These are phyloP conservation scores for Psix sp. DNA, from an alignment of 1,140 invertebrate genomes.

Conservation along the genomic window DNA sequence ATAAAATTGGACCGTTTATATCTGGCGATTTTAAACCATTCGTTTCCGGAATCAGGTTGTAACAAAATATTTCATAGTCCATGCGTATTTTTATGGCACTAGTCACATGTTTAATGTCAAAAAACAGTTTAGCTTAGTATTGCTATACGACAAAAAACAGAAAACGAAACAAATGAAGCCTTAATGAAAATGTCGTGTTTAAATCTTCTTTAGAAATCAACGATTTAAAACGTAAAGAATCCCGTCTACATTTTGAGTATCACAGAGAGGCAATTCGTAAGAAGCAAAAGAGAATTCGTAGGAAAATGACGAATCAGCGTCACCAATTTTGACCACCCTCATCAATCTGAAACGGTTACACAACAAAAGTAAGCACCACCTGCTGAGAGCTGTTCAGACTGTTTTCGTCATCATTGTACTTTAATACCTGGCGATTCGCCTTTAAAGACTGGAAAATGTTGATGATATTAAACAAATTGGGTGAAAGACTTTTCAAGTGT, in stretches of 20 bases:
- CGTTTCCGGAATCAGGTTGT: slow-evolving; percentile 10
- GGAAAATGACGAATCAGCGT: slow-evolving; percentile 40
- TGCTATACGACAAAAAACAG: too few relatives aligned
- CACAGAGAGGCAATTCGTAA: slow-evolving; percentile 46
- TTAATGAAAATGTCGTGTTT: slow-evolving; percentile 48
- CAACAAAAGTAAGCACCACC: slow-evolving; percentile 60
- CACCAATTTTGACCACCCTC: slow-evolving; percentile 36
- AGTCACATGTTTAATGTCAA: slow-evolving; percentile 21
- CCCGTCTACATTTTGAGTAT: slow-evolving; percentile 21
- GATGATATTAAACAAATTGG: slow-evolving; percentile 62
- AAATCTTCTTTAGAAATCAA: slow-evolving; percentile 37
- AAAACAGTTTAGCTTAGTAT: too few relatives aligned
- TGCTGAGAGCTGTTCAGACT: slow-evolving; percentile 64
- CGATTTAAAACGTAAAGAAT: slow-evolving; percentile 62
- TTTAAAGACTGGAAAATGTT: slow-evolving; percentile 47
- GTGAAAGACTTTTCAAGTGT: slow-evolving; percentile 44
- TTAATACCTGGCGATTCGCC: slow-evolving; percentile 51
- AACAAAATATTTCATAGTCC: slow-evolving; percentile 28
- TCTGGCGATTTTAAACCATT: slow-evolving; percentile 18
- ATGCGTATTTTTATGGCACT: slow-evolving; percentile 13
- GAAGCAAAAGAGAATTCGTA: slow-evolving; percentile 30
- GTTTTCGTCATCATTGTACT: slow-evolving; percentile 41
- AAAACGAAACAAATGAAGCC: slow-evolving; percentile 26
- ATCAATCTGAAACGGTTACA: slow-evolving; percentile 59
- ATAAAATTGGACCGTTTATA: slow-evolving; percentile 29